Percentiles rank a stretch among this genome's conserved stretches.
Conservation (phyloP, 2,113 vertebrate genomes). For the Phoxinus phoxinus region DNA sequence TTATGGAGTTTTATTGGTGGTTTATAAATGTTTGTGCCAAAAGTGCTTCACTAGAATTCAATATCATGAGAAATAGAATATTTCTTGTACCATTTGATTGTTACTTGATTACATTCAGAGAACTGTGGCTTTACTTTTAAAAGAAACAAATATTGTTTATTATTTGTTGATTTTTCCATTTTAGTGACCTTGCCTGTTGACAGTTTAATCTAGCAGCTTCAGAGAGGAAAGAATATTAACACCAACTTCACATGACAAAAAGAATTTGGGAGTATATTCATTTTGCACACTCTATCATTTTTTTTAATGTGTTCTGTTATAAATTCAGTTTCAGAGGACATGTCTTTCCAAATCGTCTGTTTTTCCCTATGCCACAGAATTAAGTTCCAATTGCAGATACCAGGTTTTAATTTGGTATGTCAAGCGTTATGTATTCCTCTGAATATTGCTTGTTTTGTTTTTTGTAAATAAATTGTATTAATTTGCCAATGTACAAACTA, state of each 20-base stretch:
- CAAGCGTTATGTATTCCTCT: background rate
- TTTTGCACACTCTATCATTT: background rate
- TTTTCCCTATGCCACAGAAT: background rate
- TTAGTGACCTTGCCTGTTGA: background rate
- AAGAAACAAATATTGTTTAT: background rate
- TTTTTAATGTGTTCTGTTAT: background rate
- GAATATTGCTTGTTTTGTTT: background rate
- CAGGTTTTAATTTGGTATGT: background rate
- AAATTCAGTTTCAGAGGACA: background rate
- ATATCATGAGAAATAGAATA: background rate
- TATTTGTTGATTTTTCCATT: background rate
- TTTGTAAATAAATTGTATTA: background rate
- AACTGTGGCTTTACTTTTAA: background rate
- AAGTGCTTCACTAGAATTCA: background rate
- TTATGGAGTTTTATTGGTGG: background rate
- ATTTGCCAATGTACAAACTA: background rate
- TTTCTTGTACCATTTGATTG: background rate
- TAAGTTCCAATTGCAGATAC: background rate
- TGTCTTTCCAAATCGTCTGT: background rate
- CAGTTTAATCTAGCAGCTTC: conserved; percentile 24
- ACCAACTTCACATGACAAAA: background rate
- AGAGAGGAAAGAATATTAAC: background rate
- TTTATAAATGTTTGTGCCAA: background rate
- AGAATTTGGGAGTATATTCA: background rate
- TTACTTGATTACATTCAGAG: background rate